Conservation (phyloP, 2,888 invertebrate species). For the Julus scanicus region DNA sequence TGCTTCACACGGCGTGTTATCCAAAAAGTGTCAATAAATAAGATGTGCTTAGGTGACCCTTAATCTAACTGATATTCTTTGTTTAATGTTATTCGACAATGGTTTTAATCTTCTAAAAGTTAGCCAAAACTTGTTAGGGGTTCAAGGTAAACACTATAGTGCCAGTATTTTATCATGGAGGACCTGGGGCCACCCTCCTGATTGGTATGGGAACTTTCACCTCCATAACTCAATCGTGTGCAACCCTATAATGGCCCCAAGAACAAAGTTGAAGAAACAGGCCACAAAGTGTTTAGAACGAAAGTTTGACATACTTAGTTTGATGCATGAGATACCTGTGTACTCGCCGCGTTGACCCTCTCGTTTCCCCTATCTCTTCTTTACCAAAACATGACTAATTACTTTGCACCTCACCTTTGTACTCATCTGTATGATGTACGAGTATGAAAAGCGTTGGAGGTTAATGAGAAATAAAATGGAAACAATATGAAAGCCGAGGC, state of each 20-base stretch:
- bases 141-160: too few species aligned
- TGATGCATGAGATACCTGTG: neutral
- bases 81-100: neutral
- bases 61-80: neutral
- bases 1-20: neutral
- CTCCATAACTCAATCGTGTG: neutral
- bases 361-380: neutral
- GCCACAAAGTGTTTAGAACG: neutral
- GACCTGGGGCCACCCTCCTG: neutral
- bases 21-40: neutral
- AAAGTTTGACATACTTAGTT: slow-evolving; percentile 7
- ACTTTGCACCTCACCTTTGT: neutral
- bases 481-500: neutral
- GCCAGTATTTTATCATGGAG: neutral
- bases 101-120: too few species aligned
- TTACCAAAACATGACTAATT: neutral
- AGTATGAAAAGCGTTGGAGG: neutral
- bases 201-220: too few species aligned
- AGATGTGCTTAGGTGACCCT: neutral
- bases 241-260: neutral
- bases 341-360: neutral
- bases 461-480: neutral
- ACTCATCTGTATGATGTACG: neutral
- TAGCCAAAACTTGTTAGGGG: too few species aligned
- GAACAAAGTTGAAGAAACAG: neutral